A percentile compares a stretch with the other conserved stretches of the same genome.
Conservation (phyloP, 2,888 invertebrate genomes). For the Drosophila algonquin region DNA sequence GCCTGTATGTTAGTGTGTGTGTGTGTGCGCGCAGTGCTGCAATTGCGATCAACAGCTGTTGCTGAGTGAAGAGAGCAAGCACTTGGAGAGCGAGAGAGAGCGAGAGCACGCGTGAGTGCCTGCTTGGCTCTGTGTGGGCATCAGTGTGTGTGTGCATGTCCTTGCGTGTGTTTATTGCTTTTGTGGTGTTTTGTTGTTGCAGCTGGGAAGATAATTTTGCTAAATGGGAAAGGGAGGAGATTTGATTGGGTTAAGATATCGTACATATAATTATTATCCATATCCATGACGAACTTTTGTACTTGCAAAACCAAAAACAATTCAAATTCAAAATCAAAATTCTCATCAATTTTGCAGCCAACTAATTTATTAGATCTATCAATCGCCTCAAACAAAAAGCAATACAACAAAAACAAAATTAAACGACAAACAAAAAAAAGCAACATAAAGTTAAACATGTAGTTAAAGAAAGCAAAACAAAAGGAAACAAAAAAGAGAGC, state of each 20-base stretch:
- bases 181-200: constrained; percentile 26
- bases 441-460: constrained; percentile 40
- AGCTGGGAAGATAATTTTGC: constrained; percentile 11
- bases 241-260: constrained; percentile 1
- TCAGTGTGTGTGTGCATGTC: constrained; percentile 22
- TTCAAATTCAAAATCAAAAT: neutral
- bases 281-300: constrained; percentile 14
- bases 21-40: constrained; percentile 14
- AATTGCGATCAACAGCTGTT: constrained; percentile 54
- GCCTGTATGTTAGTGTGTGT: neutral
- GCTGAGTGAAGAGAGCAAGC: constrained; percentile 7
- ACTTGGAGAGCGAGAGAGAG: constrained; percentile 11
- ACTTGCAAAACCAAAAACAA: neutral
- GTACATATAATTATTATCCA: neutral
- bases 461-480: constrained; percentile 8
- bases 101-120: constrained; percentile 23
- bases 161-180: constrained; percentile 36
- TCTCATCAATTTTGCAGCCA: constrained; percentile 22
- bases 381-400: constrained; percentile 51
- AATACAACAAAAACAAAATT: constrained; percentile 28
- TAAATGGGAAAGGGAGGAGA: neutral
- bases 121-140: constrained; percentile 9
- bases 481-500: neutral
- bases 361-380: constrained; percentile 12
- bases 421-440: constrained; percentile 10